These are phyloP conservation scores for Spicauda simplicius DNA, from an alignment of 2,888 invertebrate genomes.

Conservation along the genomic window DNA sequence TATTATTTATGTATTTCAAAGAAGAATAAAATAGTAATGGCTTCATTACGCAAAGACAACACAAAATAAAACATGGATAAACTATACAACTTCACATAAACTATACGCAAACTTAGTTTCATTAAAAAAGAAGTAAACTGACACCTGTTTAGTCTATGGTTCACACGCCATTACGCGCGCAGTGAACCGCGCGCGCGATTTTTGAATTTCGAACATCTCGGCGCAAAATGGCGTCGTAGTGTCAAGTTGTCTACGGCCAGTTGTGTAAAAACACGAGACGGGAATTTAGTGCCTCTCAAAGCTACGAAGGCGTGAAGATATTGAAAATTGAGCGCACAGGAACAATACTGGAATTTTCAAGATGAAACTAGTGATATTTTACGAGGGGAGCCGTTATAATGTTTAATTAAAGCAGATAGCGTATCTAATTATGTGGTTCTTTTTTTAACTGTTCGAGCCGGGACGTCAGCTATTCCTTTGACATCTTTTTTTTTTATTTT, in stretches of 20 bases:
- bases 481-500: too few relatives aligned
- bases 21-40: too few relatives aligned
- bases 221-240: conserved; percentile 61
- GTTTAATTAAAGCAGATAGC: neutral
- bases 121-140: conserved; percentile 41
- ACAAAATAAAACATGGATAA: neutral
- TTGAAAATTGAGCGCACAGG: conserved; percentile 38
- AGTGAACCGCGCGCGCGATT: conserved; percentile 69
- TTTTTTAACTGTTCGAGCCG: too few relatives aligned
- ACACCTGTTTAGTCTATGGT: conserved; percentile 77
- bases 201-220: conserved; percentile 69
- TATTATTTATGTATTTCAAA: too few relatives aligned
- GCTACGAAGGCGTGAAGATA: conserved; percentile 46
- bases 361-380: neutral
- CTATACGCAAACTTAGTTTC: neutral
- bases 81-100: neutral
- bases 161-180: conserved; percentile 74
- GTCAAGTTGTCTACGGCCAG: conserved; percentile 57
- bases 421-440: too few relatives aligned
- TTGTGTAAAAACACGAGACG: conserved; percentile 39
- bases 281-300: conserved; percentile 42
- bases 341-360: conserved; percentile 20
- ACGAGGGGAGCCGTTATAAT: neutral
- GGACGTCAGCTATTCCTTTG: too few relatives aligned
- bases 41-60: neutral